phyloP scores from a whole-genome alignment of 2,888 invertebrate species.

The Limenitis camilla region DNA sequence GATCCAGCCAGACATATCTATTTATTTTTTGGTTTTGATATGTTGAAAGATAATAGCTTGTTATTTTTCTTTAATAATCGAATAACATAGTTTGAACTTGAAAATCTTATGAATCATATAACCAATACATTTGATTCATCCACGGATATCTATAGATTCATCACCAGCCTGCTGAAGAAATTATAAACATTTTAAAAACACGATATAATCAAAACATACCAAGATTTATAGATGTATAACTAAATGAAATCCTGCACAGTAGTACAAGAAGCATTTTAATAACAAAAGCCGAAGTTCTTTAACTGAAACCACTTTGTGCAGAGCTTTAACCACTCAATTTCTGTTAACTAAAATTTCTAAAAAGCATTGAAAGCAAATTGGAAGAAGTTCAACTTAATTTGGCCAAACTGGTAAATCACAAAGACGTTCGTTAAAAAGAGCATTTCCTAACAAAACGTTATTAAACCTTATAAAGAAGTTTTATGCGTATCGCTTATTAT shows the following conservation, averaged over 20 bases:
- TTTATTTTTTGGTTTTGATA: too few species aligned
- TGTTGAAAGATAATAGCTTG: too few species aligned
- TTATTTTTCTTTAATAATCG: too few species aligned
- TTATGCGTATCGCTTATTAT: constrained; percentile 37
- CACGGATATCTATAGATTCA: too few species aligned
- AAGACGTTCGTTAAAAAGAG: constrained; percentile 57
- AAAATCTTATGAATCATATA: too few species aligned
- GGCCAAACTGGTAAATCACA: constrained; percentile 43
- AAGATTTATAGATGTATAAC: too few species aligned
- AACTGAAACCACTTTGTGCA: constrained; percentile 45
- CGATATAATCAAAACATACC: too few species aligned
- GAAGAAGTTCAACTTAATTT: constrained; percentile 28
- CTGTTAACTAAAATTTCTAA: constrained; percentile 1
- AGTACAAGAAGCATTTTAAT: constrained; percentile 38
- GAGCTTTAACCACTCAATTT: constrained; percentile 31
- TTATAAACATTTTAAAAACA: too few species aligned
- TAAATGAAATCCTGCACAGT: constrained; percentile 4
- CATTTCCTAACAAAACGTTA: constrained; percentile 64
- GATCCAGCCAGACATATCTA: too few species aligned
- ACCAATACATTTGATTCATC: too few species aligned
- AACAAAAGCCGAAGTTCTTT: constrained; percentile 54
- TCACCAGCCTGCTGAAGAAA: too few species aligned
- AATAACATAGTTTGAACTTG: too few species aligned
- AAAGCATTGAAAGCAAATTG: constrained; percentile 18
- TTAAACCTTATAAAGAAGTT: constrained; percentile 61